Evolutionary conservation across 2,888 invertebrate species (phyloP).

Genomic region (Tetranychus truncatus): DNA sequence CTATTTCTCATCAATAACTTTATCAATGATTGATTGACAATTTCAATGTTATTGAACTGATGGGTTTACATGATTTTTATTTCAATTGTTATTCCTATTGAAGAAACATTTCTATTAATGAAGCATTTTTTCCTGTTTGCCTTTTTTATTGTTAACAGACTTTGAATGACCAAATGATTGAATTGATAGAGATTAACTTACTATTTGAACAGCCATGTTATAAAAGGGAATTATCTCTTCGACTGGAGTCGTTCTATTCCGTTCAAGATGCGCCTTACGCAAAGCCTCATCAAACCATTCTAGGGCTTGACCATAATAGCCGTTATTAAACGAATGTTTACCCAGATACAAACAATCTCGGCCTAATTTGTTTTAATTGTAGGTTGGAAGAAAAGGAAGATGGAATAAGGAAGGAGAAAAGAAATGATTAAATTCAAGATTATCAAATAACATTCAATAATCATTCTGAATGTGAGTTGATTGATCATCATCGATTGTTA

Average conservation of each 20-base stretch:
- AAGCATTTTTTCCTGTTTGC: neutral
- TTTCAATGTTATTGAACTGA: no score
- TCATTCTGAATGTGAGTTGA: neutral
- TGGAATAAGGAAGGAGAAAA: neutral
- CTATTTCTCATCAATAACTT: neutral
- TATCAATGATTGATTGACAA: neutral
- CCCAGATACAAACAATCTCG: slow-evolving; percentile 33
- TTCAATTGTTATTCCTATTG: no score
- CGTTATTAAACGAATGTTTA: slow-evolving; percentile 32
- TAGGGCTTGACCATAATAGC: slow-evolving; percentile 31
- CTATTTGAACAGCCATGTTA: slow-evolving; percentile 31
- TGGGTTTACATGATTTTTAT: no score
- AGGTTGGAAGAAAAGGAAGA: neutral
- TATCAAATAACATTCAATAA: neutral
- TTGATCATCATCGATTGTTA: slow-evolving; percentile 2
- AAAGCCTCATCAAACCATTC: slow-evolving; percentile 33
- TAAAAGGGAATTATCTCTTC: slow-evolving; percentile 31
- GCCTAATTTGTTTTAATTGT: slow-evolving; percentile 22
- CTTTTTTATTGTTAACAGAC: no score
- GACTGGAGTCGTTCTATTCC: slow-evolving; percentile 29
- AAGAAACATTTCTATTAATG: neutral
- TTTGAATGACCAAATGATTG: neutral
- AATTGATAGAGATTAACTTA: slow-evolving; percentile 21
- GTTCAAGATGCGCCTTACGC: slow-evolving; percentile 28
- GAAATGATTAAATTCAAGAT: neutral